phyloP scores from a whole-genome alignment of 2,113 vertebrate genomes.

The Corythoichthys haematopterus region DNA sequence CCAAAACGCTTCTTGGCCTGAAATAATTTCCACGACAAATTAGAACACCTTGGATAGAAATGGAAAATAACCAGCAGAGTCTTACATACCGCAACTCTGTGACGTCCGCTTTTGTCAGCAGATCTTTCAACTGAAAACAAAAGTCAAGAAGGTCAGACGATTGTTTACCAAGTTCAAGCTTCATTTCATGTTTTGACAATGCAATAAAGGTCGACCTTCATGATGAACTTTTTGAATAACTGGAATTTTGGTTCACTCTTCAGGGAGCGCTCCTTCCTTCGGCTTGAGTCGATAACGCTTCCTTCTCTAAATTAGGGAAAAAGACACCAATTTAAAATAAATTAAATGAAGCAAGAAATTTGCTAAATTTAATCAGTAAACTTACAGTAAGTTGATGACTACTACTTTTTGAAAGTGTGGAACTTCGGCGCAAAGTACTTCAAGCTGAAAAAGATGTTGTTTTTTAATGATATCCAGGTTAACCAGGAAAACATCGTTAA shows the following conservation, averaged over 20 bases:
- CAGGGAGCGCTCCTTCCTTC: slow-evolving; percentile 50
- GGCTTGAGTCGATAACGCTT: slow-evolving; percentile 42
- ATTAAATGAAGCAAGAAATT: neutral
- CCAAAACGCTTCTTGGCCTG: slow-evolving; percentile 39
- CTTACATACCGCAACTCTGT: slow-evolving; percentile 42
- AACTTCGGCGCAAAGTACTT: slow-evolving; percentile 46
- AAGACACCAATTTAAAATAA: slow-evolving; percentile 5
- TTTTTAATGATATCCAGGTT: neutral
- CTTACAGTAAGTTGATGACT: slow-evolving; percentile 51
- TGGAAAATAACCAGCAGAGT: neutral
- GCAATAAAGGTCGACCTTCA: neutral
- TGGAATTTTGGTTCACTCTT: slow-evolving; percentile 60
- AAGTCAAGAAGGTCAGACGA: neutral
- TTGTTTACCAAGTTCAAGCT: too few relatives aligned
- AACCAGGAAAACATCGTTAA: neutral
- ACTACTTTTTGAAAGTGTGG: slow-evolving; percentile 38
- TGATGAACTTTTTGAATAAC: slow-evolving; percentile 47
- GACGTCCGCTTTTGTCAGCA: slow-evolving; percentile 52
- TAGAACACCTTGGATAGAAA: neutral
- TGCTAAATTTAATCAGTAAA: neutral
- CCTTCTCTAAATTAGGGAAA: slow-evolving; percentile 21
- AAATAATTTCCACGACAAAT: neutral
- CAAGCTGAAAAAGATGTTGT: slow-evolving; percentile 41
- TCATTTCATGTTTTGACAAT: too few relatives aligned
- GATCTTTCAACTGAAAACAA: slow-evolving; percentile 35